Base-by-base conservation (phyloP, 1,140 invertebrate species). In the Ectropis grisescens region DNA sequence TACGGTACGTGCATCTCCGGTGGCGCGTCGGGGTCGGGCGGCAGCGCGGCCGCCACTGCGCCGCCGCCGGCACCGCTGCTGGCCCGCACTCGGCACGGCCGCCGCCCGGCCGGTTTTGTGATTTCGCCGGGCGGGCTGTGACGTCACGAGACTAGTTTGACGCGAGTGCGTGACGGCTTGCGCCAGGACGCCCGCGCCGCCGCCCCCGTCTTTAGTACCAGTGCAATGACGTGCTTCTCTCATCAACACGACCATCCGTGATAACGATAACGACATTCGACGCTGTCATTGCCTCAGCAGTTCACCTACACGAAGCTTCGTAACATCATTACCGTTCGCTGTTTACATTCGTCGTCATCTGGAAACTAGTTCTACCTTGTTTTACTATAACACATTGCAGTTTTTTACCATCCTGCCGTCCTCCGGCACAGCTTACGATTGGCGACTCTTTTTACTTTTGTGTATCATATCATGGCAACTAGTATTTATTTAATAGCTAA, bases 141-240 rank as follows among this genome's bases (percentile, higher is more conserved):
- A 80, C 75, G 75, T 76, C 72, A 80, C 55, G 53, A 75, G 42
- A 80, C 75, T 80, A 75, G 75, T 78, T 75, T 68, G 61, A 76
- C 62, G 58, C 56, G 62, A 58, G 57, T 70, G 71, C 70, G 65
- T 75, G 69, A 76, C 67, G 64, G 55, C 57, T 56, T 58, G 67
- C 60, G 58, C 59, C 69, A 64, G 74, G 69, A 74, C 60, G 50
- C 46, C 50, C 59, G 47, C 43, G 58, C 61, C 43, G 58, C 62
- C 66, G 68, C 66, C 75, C 72, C 71, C 64, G 71, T 72, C 67
- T 65, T 60, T 57, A 64, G 43, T 47, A 51, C 56, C 58, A 65
- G 61, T 70, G 66, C 52, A 56, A 70, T 78, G 66, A 71, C 67
- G 69, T 78, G 70, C 66, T 67, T 60, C 37, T 54, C 45, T 52